Conservation (phyloP, 2,797 vertebrate genomes). For the Corythornis leucogaster region DNA sequence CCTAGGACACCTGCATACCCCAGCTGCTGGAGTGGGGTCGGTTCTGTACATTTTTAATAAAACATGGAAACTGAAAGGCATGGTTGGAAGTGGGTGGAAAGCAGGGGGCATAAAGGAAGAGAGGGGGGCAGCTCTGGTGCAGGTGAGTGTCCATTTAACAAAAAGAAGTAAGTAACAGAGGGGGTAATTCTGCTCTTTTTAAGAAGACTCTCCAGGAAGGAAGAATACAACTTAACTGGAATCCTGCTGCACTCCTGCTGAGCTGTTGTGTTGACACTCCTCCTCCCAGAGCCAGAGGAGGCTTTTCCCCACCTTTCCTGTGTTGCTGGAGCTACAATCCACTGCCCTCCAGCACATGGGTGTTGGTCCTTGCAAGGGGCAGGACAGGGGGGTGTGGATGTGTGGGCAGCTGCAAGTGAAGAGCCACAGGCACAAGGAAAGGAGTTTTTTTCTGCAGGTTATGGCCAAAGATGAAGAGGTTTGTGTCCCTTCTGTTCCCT, state of each 20-base stretch:
- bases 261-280: background rate
- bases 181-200: background rate
- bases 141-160: background rate
- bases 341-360: background rate
- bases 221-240: background rate
- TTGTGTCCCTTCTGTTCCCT: background rate
- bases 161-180: background rate
- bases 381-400: background rate
- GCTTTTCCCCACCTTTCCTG: background rate
- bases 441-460: background rate
- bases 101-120: background rate
- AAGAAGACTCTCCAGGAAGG: background rate
- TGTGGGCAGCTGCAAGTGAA: too few relatives aligned
- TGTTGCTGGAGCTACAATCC: background rate
- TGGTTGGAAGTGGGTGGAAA: background rate
- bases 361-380: background rate
- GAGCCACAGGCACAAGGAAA: background rate
- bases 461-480: background rate
- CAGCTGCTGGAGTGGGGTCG: conserved; percentile 60
- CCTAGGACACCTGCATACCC: conserved; percentile 57
- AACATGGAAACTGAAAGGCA: background rate
- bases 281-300: too few relatives aligned
- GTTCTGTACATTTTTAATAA: conserved; percentile 73
- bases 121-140: background rate
- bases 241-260: background rate